Conservation (phyloP, 2,797 vertebrate genomes). For the Cossypha polioptera region DNA sequence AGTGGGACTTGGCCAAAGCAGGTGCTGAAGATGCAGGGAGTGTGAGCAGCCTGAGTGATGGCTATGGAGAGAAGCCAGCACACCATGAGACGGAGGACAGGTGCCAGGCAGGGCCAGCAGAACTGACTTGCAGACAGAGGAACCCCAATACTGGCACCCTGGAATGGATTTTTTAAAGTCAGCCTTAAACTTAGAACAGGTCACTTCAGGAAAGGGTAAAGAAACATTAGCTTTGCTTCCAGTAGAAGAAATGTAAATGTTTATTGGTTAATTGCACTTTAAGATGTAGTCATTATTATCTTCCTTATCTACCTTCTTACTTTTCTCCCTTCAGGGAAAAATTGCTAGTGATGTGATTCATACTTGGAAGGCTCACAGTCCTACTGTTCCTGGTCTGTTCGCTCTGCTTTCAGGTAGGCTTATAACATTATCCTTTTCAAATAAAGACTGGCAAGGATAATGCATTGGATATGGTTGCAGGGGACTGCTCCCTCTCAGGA, state of each 20-base stretch:
- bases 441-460: neutral
- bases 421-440: neutral
- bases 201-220: neutral
- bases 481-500: neutral
- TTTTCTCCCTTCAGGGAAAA: neutral
- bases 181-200: neutral
- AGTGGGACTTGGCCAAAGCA: neutral
- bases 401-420: neutral
- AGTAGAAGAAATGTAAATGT: neutral
- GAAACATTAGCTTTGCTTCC: neutral
- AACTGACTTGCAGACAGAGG: neutral
- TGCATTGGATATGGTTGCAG: neutral
- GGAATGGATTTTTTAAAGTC: neutral
- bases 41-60: accelerated
- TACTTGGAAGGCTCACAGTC: neutral
- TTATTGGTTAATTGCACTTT: neutral
- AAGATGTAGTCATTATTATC: neutral
- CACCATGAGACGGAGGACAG: neutral
- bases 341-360: neutral
- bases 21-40: neutral
- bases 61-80: neutral
- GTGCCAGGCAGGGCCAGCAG: neutral
- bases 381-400: neutral
- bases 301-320: neutral
- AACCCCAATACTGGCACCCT: neutral